These are phyloP conservation scores for Peromyscus eremicus DNA, from an alignment of 2,797 vertebrate species.

Conservation along the genomic window DNA sequence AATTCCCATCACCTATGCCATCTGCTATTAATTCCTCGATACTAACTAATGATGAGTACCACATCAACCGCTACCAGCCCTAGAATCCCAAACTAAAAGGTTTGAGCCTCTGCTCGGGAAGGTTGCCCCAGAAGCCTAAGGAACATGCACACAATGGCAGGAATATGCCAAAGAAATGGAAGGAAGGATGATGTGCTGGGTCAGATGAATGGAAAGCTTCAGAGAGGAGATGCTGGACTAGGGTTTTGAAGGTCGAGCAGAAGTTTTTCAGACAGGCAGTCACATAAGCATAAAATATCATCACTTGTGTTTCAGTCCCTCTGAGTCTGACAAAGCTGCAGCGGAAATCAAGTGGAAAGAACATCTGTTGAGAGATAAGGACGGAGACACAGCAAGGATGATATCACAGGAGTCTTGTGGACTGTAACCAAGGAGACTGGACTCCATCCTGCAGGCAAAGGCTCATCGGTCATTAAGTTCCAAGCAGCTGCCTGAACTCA, in stretches of 20 bases:
- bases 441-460: conserved; percentile 34
- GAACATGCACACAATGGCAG: background rate
- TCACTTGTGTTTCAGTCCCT: background rate
- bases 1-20: background rate
- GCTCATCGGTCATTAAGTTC: background rate
- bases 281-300: background rate
- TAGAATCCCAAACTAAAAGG: conserved; percentile 1
- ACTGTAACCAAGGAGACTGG: background rate
- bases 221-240: background rate
- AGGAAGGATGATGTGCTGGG: background rate
- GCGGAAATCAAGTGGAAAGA: conserved; percentile 17
- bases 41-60: background rate
- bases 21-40: background rate
- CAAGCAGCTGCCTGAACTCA: conserved; percentile 47
- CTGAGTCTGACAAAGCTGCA: background rate
- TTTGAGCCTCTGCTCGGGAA: background rate
- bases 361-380: background rate
- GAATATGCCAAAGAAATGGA: background rate
- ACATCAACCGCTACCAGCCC: background rate
- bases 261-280: conserved; percentile 8
- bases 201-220: background rate
- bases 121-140: background rate
- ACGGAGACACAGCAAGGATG: background rate
- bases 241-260: conserved; percentile 20
- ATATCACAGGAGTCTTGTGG: background rate